A percentile compares a stretch with the other conserved stretches of the same genome.
Evolutionary conservation across 2,797 vertebrate species (phyloP).

Genomic region (Tiaroga cobitis): DNA sequence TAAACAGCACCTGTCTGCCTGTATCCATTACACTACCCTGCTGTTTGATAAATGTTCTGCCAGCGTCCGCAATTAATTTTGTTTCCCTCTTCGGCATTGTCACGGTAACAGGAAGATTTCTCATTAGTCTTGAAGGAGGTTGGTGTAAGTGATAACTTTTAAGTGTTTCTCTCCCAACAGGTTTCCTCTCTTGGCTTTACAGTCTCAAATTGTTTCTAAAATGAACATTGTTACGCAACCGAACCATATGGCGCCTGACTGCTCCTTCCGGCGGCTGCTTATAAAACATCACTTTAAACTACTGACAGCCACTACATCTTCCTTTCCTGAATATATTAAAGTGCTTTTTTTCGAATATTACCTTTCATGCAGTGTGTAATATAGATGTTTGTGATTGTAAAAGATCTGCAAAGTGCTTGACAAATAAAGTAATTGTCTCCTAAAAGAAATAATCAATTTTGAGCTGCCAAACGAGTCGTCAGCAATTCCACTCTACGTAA

Average conservation of each 20-base stretch:
- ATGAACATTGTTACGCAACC: conserved; percentile 21
- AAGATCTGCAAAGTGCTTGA: background rate
- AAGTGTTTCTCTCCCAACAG: conserved; percentile 20
- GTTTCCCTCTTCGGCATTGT: conserved; percentile 17
- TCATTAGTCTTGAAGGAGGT: conserved; percentile 33
- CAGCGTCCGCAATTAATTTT: conserved; percentile 23
- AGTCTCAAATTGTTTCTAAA: conserved; percentile 25
- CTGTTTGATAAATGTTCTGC: conserved; percentile 41
- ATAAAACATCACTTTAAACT: conserved; percentile 19
- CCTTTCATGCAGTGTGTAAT: background rate
- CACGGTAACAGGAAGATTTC: conserved; percentile 12
- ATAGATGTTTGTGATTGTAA: background rate
- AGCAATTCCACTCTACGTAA: background rate
- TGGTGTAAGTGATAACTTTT: conserved; percentile 24
- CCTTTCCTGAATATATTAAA: background rate
- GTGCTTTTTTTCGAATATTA: background rate
- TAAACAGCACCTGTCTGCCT: conserved; percentile 16
- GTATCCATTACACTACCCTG: conserved; percentile 26
- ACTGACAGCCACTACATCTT: background rate
- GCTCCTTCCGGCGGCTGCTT: background rate
- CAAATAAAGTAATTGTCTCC: background rate
- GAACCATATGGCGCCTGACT: conserved; percentile 26
- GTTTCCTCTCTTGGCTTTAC: background rate
- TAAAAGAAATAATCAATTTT: background rate
- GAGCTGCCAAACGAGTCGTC: background rate